Evolutionary conservation across 1,140 invertebrate genomes (phyloP).

Genomic region (Drosophila lowei): DNA sequence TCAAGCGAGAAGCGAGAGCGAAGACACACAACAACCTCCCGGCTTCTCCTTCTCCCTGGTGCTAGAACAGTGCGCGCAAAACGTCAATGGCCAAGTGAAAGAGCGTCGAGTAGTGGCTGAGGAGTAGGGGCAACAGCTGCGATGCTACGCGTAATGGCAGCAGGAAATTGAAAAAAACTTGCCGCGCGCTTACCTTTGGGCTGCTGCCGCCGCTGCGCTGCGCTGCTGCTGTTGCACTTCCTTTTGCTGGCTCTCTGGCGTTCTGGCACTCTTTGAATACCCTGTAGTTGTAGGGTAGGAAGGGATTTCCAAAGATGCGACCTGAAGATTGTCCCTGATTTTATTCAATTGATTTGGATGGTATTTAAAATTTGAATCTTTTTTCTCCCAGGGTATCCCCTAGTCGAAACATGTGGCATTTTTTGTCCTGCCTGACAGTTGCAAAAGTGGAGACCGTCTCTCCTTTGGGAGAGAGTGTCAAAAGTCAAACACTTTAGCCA

Average conservation of each 20-base stretch:
- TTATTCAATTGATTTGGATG: too few relatives aligned
- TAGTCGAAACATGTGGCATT: neutral
- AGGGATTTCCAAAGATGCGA: too few relatives aligned
- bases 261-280: slow-evolving; percentile 12
- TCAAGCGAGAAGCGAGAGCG: slow-evolving; percentile 70
- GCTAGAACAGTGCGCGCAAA: slow-evolving; percentile 55
- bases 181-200: slow-evolving; percentile 44
- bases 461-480: slow-evolving; percentile 43
- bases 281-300: neutral
- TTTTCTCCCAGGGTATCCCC: slow-evolving; percentile 2
- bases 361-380: neutral
- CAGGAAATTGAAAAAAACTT: slow-evolving; percentile 75
- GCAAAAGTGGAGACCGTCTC: slow-evolving; percentile 1
- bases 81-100: slow-evolving; percentile 71
- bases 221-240: slow-evolving; percentile 48
- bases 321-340: too few relatives aligned
- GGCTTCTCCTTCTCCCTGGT: neutral
- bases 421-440: slow-evolving; percentile 40
- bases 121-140: slow-evolving; percentile 21
- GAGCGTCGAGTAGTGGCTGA: neutral
- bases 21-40: slow-evolving; percentile 36
- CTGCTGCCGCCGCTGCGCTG: slow-evolving; percentile 29
- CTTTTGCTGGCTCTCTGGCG: slow-evolving; percentile 31
- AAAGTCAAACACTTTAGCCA: slow-evolving; percentile 58
- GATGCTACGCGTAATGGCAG: slow-evolving; percentile 58